phyloP scores from a whole-genome alignment of 2,888 invertebrate genomes.

The Andrena hattorfiana region DNA sequence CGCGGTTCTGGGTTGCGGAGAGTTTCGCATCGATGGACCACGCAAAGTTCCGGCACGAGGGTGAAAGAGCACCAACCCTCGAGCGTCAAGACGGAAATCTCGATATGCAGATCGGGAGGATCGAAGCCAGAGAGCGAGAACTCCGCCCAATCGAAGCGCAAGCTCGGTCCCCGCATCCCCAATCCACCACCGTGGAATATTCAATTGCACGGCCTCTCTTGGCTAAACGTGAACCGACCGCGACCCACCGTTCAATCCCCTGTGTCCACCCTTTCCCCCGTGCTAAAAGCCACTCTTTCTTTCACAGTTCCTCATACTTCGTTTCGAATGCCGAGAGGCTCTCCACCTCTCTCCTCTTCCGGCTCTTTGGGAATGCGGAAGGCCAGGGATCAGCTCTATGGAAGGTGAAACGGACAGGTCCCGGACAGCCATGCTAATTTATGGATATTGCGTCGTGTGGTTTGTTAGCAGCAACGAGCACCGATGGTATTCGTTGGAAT shows the following conservation, averaged over 20 bases:
- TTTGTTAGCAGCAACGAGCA: conserved; percentile 11
- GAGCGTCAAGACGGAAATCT: conserved; percentile 77
- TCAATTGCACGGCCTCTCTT: conserved; percentile 69
- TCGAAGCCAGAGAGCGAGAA: conserved; percentile 53
- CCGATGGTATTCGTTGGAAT: neutral
- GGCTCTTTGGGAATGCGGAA: neutral
- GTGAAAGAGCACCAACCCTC: conserved; percentile 24
- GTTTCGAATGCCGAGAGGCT: conserved; percentile 52
- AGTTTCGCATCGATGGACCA: neutral
- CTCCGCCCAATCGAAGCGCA: conserved; percentile 48
- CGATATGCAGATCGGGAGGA: conserved; percentile 79
- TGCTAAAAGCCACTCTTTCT: conserved; percentile 60
- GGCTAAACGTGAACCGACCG: conserved; percentile 30
- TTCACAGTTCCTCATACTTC: conserved; percentile 45
- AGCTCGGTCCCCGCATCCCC: conserved; percentile 38
- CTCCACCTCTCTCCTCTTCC: neutral
- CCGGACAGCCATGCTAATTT: conserved; percentile 33
- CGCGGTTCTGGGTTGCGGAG: too few species aligned
- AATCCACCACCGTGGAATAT: conserved; percentile 70
- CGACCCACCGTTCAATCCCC: conserved; percentile 22
- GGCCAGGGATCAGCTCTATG: neutral
- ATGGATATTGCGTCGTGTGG: conserved; percentile 24
- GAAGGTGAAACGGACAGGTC: neutral
- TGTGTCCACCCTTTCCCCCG: neutral
- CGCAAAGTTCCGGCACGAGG: conserved; percentile 2